Base-by-base conservation (phyloP, 2,888 invertebrate genomes). In the Lysandra coridon region DNA sequence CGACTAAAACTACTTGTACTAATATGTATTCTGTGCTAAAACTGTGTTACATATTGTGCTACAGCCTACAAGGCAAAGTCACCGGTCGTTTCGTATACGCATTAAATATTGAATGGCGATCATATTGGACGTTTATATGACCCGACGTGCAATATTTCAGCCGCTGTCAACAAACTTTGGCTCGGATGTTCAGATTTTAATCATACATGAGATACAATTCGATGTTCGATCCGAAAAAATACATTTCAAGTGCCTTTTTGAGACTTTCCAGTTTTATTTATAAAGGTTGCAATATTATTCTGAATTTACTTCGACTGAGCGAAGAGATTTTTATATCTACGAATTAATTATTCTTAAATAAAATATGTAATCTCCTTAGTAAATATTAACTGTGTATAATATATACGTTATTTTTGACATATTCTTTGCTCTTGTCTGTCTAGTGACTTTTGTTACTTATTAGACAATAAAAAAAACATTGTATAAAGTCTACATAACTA, bases 101-200 rank as follows among this genome's bases (percentile, higher is more conserved):
- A 53, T 53, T 30, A 57, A 76, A 76, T 76, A 76, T 76, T 76
- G 76, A 57, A 76, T 57, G 76, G 14, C 30, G 53, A 76, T 57
- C 57, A 57, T 76, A 76, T 76, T 76, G 76, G 57, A 76, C 76
- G 53, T 76, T 76, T 33, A 57, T 76, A 76, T 33, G 53, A 33
- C 53, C 53, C 30, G 53, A 76, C 30, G 53, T 53, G 76, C 76
- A 57, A 76, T 76, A 76, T 76, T 76, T 76, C 76, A 76, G 17
- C 49, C 53, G 33, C 76, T 57, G 76, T 76, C 49, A 30, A 53
- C 76, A 69, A 69, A 69, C 69, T 69, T 69, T 17, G 69, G 33
- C 69, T 69, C 33, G 33, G 69, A 69, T 69, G 69, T 69, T 69
- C 69, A 69, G 69, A 37, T 69, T 69, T 69, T 33, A 37, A 69